Evolutionary conservation across 1,140 invertebrate species (phyloP).

Genomic region (Hermetia illucens): DNA sequence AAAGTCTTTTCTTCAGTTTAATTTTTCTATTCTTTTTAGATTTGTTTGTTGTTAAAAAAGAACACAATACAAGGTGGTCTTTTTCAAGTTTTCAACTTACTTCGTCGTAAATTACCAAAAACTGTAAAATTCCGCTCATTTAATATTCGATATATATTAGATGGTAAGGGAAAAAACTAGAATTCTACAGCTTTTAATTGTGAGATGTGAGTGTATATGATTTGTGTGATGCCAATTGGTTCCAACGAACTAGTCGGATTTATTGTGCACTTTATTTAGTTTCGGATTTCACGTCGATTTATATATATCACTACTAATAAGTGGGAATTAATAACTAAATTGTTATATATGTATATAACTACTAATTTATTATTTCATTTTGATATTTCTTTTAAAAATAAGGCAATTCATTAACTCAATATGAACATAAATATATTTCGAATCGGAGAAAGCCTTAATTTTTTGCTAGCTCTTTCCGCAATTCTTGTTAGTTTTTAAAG

Average conservation of each 20-base stretch:
- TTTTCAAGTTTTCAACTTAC: background rate
- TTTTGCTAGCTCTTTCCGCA: no score
- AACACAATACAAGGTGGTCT: no score
- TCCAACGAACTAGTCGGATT: slow-evolving; percentile 9
- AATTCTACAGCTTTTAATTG: background rate
- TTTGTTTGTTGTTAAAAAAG: no score
- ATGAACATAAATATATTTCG: no score
- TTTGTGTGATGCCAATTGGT: slow-evolving; percentile 8
- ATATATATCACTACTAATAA: no score
- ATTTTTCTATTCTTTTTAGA: no score
- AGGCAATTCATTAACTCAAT: no score
- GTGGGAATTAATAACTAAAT: background rate
- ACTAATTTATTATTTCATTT: background rate
- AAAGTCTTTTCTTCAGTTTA: no score
- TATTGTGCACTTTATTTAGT: slow-evolving; percentile 6
- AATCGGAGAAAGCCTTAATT: no score
- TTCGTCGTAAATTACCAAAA: background rate
- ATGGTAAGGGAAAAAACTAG: background rate
- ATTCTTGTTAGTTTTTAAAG: no score
- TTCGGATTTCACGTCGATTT: no score
- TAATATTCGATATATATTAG: background rate
- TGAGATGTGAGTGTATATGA: no score
- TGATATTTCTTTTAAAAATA: background rate
- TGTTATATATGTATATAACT: background rate
- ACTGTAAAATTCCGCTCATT: background rate